Base-by-base conservation (phyloP, 2,113 vertebrate genomes). In the Oryzias woworae region DNA sequence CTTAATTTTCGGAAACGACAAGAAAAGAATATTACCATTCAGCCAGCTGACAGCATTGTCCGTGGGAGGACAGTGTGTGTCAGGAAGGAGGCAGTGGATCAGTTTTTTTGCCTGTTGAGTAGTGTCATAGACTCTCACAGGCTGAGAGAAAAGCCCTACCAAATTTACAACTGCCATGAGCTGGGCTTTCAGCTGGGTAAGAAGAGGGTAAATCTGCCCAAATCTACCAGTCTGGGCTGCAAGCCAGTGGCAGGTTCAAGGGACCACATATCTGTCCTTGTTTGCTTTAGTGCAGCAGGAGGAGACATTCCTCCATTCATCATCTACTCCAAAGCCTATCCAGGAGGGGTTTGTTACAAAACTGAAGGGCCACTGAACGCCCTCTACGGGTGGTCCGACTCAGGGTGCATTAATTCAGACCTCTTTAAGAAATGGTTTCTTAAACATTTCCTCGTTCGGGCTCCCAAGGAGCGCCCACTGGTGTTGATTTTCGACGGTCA, bases 361-460 rank as follows among this genome's bases (percentile, higher is more conserved):
- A 89, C 84, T 10, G 84, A 85, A 53, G 87, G 87, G 10, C 87
- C 87, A 2, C 71, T 66, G 0, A 47, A 79, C 20, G 82, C 87
- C 45, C 75, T 87, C 23, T 89, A 87, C 0, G 87, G 85, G 24
- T 87, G 82, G 84, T 87, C 87, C 1, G 81, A 87, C 46, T 86
- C 74, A 0, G 87, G 85, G 1, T 78, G 73, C 12, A 14, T 84
- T 58, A 89, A 74, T 67, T 84, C 87, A 1, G 87, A 89, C 41
- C 87, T 89, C 46, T 89, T 89, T 65, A 89, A 82, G 73, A 89
- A 85, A 57, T 89, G 87, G 87, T 89, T 89, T 64, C 84, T 87
- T 56, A 84, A 87, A 45, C 87, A 87, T 53, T 87, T 89, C 20
- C 80, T 89, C 3, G 0, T 63, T 7, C 58, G 74, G 0, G 77